A percentile compares a stretch with the other conserved stretches of the same genome.
Conservation (phyloP, 2,888 invertebrate species). For the Gastracanthus pulcherrimus region DNA sequence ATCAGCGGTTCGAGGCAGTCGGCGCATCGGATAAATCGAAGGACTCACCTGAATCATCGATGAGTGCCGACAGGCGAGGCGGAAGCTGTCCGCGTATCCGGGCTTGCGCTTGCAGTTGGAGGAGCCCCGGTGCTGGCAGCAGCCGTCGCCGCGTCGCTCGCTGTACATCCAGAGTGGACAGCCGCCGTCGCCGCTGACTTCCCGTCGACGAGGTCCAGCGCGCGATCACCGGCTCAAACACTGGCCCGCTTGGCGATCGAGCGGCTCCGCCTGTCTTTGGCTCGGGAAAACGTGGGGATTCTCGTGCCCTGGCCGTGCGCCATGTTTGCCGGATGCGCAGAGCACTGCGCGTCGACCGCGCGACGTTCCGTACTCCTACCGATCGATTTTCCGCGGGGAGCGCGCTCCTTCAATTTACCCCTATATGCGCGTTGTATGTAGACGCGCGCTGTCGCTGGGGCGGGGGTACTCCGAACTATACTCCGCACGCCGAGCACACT, state of each 20-base stretch:
- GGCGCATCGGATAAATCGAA: no score
- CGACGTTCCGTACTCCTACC: neutral
- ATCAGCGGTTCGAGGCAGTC: no score
- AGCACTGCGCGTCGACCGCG: constrained; percentile 30
- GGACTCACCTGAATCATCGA: constrained; percentile 74
- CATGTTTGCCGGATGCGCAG: constrained; percentile 49
- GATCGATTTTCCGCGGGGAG: neutral
- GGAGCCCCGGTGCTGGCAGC: constrained; percentile 42
- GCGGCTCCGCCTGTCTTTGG: neutral
- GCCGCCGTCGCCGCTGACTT: neutral
- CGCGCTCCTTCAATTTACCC: constrained; percentile 11
- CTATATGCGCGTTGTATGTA: neutral
- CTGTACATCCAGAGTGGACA: constrained; percentile 62
- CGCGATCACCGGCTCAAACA: no score
- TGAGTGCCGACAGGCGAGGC: constrained; percentile 68
- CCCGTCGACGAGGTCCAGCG: neutral
- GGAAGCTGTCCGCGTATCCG: constrained; percentile 59
- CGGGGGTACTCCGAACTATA: neutral
- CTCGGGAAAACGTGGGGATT: constrained; percentile 13
- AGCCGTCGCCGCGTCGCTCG: constrained; percentile 61
- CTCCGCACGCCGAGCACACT: neutral
- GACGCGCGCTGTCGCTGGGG: neutral
- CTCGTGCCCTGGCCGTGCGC: constrained; percentile 51
- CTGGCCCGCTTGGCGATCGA: neutral
- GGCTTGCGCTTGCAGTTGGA: constrained; percentile 12